Evolutionary conservation across 2,797 vertebrate species (phyloP).

Genomic region (Valencia hispanica): DNA sequence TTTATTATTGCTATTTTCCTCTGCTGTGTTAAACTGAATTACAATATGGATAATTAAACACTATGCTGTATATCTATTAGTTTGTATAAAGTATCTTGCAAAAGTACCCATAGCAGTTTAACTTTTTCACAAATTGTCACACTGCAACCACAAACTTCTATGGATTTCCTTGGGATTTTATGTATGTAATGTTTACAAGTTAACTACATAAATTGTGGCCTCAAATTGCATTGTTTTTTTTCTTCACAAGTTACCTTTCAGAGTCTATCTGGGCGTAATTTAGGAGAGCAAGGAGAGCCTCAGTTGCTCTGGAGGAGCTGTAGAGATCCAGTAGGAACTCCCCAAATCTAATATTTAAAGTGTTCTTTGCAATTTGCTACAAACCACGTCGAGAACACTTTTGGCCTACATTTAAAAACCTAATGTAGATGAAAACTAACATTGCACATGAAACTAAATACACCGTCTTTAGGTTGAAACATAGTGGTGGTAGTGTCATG

Average conservation of each 20-base stretch:
- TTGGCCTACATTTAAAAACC: too few species aligned
- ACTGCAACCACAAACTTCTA: background rate
- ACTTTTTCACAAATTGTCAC: background rate
- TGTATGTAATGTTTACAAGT: background rate
- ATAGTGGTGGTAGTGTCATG: too few species aligned
- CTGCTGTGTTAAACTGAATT: conserved; percentile 69
- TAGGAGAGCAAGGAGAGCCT: background rate
- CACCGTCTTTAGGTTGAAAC: too few species aligned
- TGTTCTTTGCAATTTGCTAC: background rate
- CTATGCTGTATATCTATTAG: conserved; percentile 46
- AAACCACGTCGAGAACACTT: too few species aligned
- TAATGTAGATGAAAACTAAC: too few species aligned
- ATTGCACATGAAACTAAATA: too few species aligned
- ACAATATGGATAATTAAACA: conserved; percentile 58
- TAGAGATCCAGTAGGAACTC: background rate
- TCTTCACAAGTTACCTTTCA: background rate
- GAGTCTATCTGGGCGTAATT: background rate
- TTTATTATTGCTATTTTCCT: conserved; percentile 83
- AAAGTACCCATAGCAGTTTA: background rate
- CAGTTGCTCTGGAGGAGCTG: background rate
- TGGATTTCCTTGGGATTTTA: background rate
- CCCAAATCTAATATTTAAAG: background rate
- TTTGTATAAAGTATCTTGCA: conserved; percentile 24
- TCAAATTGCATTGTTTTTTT: background rate
- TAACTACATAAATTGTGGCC: background rate